Evolutionary conservation across 1,140 invertebrate species (phyloP), one percentile per base, ranked within the genome.

Genomic region (Cotesia vestalis): DNA sequence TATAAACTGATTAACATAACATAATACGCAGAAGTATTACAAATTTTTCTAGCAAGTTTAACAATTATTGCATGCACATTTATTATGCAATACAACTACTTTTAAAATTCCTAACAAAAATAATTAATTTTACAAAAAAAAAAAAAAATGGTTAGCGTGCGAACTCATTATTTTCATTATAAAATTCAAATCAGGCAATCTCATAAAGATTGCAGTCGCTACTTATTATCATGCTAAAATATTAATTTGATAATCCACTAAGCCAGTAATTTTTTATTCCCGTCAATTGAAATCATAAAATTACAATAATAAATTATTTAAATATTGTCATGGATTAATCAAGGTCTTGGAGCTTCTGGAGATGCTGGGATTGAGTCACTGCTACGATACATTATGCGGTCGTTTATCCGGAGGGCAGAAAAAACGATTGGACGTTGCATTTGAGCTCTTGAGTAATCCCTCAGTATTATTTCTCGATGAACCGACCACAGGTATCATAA

Each of bases 401-500:
- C 88, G 89, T 61, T 81, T 93, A 6, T 93, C 91, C 3, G 92
- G 92, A 20, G 92, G 92, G 11, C 92, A 94, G 74, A 88, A 91
- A 75, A 94, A 93, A 77, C 85, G 92, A 60, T 85, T 94, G n/a
- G 91, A 91, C 52, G 91, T 94, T 40, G 92, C 92, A 4, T 81
- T 92, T 53, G 88, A 90, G 76, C 82, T 90, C 17, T 80, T 93
- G 57, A 93, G 91, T 79, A 93, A 93, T 81, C 92, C 92, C 68
- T 91, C 92, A 76, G 89, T 94, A 78, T 91, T 94, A 89, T 93
- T 93, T 79, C 90, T 94, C 63, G 92, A 94, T 78, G 92, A 94
- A 78, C 92, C 92, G 17, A 94, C 92, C 3, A 93, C 91, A 51
- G 85, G 92, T 93, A 79, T 85, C 66, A 17, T 53, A 66, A 20